phyloP scores from a whole-genome alignment of 2,888 invertebrate genomes.

The Microctonus brassicae region DNA sequence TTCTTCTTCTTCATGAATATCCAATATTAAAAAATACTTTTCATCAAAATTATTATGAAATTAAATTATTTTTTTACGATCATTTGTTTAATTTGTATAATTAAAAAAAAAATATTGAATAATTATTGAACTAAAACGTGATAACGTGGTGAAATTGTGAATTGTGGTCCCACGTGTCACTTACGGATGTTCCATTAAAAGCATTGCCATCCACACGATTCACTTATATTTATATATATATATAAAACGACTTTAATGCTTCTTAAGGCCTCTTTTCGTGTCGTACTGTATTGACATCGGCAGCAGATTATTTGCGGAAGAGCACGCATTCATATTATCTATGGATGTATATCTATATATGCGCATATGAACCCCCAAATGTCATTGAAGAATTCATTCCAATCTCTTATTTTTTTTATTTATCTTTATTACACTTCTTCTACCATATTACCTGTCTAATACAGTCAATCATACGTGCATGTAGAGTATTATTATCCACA shows the following conservation, averaged over 20 bases:
- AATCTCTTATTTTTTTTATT: not conserved
- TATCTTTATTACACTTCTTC: not conserved
- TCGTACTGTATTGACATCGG: constrained; percentile 36
- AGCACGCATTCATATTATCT: constrained; percentile 26
- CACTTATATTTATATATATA: too few species aligned
- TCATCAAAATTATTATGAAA: too few species aligned
- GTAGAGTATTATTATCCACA: not conserved
- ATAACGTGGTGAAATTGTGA: constrained; percentile 18
- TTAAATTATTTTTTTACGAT: too few species aligned
- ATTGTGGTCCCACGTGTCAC: constrained; percentile 22
- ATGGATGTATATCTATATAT: not conserved
- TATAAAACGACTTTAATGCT: constrained; percentile 30
- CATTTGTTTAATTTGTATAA: too few species aligned
- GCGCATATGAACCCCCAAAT: not conserved
- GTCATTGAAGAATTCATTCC: constrained; percentile 11
- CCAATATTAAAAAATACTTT: not conserved
- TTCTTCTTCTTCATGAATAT: not conserved
- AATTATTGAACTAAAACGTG: not conserved
- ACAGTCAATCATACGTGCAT: not conserved
- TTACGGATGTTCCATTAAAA: constrained; percentile 40
- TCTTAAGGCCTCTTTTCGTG: constrained; percentile 34
- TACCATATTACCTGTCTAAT: not conserved
- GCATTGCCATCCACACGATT: constrained; percentile 29
- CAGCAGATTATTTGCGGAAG: constrained; percentile 36
- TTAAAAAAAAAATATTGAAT: too few species aligned